A percentile compares a stretch with the other conserved stretches of the same genome.
These are phyloP conservation scores for Tetragonisca angustula DNA, from an alignment of 2,888 invertebrate genomes.

Conservation along the genomic window DNA sequence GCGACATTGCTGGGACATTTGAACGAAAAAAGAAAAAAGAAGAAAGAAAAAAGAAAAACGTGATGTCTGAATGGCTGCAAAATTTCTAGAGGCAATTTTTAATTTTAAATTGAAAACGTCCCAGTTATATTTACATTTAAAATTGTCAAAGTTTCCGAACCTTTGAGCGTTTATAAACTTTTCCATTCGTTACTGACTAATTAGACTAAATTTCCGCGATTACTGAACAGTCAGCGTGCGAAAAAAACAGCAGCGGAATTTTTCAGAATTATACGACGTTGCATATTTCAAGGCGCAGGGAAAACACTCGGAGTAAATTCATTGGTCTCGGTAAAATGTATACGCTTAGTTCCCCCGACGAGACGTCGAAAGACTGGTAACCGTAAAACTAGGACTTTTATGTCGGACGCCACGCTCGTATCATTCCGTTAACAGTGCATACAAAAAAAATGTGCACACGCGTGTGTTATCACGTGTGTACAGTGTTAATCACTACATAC, in stretches of 20 bases:
- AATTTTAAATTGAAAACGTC: no score
- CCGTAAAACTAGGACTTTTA: neutral
- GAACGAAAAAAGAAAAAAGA: neutral
- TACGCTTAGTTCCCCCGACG: neutral
- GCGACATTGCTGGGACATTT: neutral
- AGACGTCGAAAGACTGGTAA: neutral
- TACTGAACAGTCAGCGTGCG: neutral
- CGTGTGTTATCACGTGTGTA: neutral
- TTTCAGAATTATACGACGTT: neutral
- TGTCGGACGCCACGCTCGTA: neutral
- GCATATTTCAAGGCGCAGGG: neutral
- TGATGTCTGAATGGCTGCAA: neutral
- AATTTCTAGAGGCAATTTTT: no score
- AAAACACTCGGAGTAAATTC: constrained; percentile 1
- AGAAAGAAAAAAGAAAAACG: neutral
- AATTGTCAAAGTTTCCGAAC: no score
- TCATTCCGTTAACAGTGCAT: neutral
- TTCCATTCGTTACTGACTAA: no score
- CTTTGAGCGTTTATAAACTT: no score
- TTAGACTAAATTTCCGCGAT: no score
- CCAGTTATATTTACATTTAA: no score
- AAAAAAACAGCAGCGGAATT: neutral
- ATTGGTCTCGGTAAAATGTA: constrained; percentile 1
- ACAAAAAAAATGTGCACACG: neutral
- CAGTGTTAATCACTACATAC: neutral